Percentiles rank a stretch among this genome's conserved stretches.
These are phyloP conservation scores for Formica selysi DNA, from an alignment of 1,140 invertebrate genomes.

Conservation along the genomic window DNA sequence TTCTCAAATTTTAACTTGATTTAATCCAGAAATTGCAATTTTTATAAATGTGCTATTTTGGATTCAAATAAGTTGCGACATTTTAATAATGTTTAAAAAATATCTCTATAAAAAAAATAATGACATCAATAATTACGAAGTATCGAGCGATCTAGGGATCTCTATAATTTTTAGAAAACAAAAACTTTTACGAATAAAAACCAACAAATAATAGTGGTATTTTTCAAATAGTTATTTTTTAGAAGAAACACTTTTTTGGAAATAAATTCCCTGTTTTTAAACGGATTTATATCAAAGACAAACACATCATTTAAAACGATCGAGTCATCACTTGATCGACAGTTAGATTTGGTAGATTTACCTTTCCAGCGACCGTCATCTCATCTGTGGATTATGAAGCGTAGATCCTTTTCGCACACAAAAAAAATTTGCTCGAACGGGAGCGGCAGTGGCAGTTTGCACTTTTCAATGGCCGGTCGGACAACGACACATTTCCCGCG, in stretches of 20 bases:
- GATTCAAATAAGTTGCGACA: background rate
- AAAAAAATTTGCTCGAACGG: slow-evolving; percentile 45
- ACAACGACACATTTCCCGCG: slow-evolving; percentile 59
- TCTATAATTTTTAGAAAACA: background rate
- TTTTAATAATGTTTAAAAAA: background rate
- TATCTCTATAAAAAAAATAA: background rate
- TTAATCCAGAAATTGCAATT: background rate
- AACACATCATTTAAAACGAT: background rate
- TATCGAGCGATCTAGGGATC: background rate
- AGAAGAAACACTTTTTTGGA: background rate
- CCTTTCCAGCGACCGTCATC: slow-evolving; percentile 75
- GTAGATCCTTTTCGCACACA: slow-evolving; percentile 68
- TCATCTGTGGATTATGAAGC: slow-evolving; percentile 64
- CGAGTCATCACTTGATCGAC: background rate
- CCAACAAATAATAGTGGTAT: background rate
- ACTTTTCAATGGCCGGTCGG: slow-evolving; percentile 43
- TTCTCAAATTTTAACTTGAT: background rate
- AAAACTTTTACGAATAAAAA: background rate
- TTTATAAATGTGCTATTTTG: background rate
- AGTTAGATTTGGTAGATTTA: slow-evolving; percentile 50
- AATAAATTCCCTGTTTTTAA: background rate
- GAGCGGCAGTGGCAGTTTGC: slow-evolving; percentile 26
- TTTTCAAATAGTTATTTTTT: background rate
- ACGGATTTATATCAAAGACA: too few relatives aligned
- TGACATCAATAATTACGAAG: background rate